Evolutionary conservation across 1,140 invertebrate genomes (phyloP), one percentile per base, ranked within the genome.

Genomic region (Pectinophora gossypiella): DNA sequence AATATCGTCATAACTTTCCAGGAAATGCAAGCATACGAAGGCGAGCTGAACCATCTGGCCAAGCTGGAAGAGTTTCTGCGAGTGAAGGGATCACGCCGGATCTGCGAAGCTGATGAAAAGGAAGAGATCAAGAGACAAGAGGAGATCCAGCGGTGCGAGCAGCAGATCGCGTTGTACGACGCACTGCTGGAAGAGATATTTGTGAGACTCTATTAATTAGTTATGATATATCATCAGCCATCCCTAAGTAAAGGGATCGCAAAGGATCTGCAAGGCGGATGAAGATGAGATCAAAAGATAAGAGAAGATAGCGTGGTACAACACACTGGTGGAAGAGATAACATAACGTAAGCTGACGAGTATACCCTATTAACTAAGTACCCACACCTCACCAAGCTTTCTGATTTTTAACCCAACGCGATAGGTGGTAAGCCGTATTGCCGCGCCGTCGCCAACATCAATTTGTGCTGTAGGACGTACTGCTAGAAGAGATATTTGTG

Each of bases 21-120:
- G 64, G 94, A 95, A 78, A 94, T 95, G 92, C 92, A 94, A 76
- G 93, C 95, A 54, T 89, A 95, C 22, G 91, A 95, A 64, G 84
- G 94, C 32, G 91, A 93, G 36, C 87, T 95, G 16, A 94, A 95
- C 58, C 94, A 95, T 64, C 91, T 95, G 50, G 88, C 91, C 42
- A 94, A 93, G 58, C 84, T 95, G 7, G 91, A 93, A 72, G 92
- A 94, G 63, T 96, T 96, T 67, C 88, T 96, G 20, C 90, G 91
- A 1, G 88, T 92, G 0, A 95, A 95, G 77, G 93, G 93, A 7
- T 94, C 92, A 18, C 87, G 94, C 0, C 90, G 93, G 53, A 90
- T 93, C 69, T 90, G 88, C 50, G 92, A 94, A 77, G 85, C 93
- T 2, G 91, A 94, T 57, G 90, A 90, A 40, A 94, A 92, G 60